A percentile compares a stretch with the other conserved stretches of the same genome.
Conservation (phyloP, 2,797 vertebrate species). For the Danio tinwini region DNA sequence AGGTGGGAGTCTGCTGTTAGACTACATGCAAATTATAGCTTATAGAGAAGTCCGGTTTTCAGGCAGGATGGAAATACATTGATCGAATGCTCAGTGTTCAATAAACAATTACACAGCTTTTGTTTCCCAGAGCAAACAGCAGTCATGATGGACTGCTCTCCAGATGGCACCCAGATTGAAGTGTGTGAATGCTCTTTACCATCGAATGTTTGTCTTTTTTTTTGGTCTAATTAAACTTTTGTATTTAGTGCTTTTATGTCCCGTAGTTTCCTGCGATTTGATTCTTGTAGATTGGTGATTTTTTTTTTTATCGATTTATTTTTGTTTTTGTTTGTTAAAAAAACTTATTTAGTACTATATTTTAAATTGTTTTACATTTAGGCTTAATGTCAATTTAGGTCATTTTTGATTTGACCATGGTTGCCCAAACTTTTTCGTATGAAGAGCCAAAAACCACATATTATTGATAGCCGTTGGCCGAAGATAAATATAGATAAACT, state of each 20-base stretch:
- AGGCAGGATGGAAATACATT: neutral
- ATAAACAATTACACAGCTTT: conserved; percentile 5
- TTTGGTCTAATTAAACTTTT: neutral
- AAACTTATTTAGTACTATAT: neutral
- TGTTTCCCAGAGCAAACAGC: neutral
- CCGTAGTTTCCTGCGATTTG: neutral
- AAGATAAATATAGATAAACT: too few relatives aligned
- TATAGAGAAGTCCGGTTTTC: conserved; percentile 5
- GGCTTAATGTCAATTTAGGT: too few relatives aligned
- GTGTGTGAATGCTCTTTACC: neutral
- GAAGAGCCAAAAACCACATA: too few relatives aligned
- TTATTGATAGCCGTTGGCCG: too few relatives aligned
- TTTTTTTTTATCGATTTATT: neutral
- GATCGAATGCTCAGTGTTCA: conserved; percentile 3
- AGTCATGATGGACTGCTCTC: conserved; percentile 8
- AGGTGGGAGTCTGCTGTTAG: neutral
- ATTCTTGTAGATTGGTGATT: neutral
- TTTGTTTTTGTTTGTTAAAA: neutral
- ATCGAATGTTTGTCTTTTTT: neutral
- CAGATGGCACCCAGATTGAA: neutral
- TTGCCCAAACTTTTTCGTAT: too few relatives aligned
- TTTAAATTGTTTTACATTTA: neutral
- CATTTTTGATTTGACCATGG: too few relatives aligned
- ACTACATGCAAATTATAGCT: conserved; percentile 15
- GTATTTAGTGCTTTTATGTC: neutral